Evolutionary conservation across 2,888 invertebrate genomes (phyloP).

Genomic region (Lucinisca nassula): DNA sequence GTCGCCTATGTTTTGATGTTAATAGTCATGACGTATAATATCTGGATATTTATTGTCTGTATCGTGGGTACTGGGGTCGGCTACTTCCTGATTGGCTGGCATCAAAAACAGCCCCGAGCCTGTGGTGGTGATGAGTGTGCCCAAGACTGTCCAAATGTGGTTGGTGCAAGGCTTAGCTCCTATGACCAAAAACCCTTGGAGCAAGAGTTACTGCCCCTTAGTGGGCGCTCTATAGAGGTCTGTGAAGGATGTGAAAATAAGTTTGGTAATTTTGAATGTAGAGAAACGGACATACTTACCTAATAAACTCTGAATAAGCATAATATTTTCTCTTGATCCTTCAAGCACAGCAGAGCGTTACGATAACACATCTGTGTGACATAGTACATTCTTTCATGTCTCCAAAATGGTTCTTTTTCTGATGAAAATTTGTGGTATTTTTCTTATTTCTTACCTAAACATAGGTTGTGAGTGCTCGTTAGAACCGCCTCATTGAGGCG

Average conservation of each 20-base stretch:
- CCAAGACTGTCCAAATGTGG: conserved; percentile 35
- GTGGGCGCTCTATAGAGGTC: conserved; percentile 1
- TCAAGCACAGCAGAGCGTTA: too few relatives aligned
- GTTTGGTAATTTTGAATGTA: background rate
- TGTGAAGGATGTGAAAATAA: conserved; percentile 32
- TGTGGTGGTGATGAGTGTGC: background rate
- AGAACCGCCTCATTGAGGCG: too few relatives aligned
- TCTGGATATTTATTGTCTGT: conserved; percentile 70
- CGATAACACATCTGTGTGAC: too few relatives aligned
- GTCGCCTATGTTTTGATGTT: conserved; percentile 75
- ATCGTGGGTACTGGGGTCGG: conserved; percentile 64
- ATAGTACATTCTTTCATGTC: too few relatives aligned
- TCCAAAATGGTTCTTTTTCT: too few relatives aligned
- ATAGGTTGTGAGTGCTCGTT: too few relatives aligned
- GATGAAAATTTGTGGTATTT: too few relatives aligned
- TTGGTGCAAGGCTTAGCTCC: conserved; percentile 5
- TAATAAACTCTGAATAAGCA: too few relatives aligned
- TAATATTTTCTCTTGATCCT: too few relatives aligned
- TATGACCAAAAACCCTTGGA: conserved; percentile 46
- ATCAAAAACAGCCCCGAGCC: conserved; percentile 31
- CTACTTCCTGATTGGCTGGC: conserved; percentile 67
- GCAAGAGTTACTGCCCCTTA: conserved; percentile 64
- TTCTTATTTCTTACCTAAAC: too few relatives aligned
- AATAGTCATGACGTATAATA: conserved; percentile 76
- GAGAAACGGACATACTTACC: background rate